A percentile compares a stretch with the other conserved stretches of the same genome.
Evolutionary conservation across 2,797 vertebrate genomes (phyloP).

Genomic region (Bradypodion pumilum): DNA sequence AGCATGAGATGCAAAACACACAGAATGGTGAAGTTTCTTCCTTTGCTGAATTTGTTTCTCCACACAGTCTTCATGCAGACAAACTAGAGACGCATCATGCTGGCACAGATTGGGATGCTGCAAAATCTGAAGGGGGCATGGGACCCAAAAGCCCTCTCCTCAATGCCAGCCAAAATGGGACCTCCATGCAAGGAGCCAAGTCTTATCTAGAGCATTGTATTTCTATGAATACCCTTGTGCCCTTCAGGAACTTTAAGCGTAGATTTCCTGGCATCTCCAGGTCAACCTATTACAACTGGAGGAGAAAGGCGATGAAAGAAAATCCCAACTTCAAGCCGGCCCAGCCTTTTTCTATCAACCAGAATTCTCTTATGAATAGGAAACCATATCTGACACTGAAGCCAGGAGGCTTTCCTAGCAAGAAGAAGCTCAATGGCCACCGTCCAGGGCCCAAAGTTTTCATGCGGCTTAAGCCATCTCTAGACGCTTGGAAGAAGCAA

Average conservation of each 20-base stretch:
- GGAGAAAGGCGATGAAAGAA: constrained; percentile 87
- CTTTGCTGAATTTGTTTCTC: constrained; percentile 51
- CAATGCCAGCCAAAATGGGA: constrained; percentile 56
- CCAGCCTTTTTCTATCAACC: constrained; percentile 46
- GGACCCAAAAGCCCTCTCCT: constrained; percentile 57
- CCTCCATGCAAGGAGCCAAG: constrained; percentile 92
- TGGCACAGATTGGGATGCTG: constrained; percentile 53
- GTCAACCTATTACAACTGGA: constrained; percentile 97
- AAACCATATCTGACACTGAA: constrained; percentile 42
- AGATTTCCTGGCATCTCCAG: constrained; percentile 93
- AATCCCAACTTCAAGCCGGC: constrained; percentile 72
- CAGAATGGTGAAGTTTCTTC: constrained; percentile 64
- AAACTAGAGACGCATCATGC: constrained; percentile 80
- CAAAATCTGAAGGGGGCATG: constrained; percentile 63
- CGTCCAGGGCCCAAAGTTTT: constrained; percentile 22
- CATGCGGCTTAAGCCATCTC: constrained; percentile 66
- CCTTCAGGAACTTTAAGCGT: constrained; percentile 90
- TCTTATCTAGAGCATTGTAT: constrained; percentile 90
- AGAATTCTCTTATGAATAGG: constrained; percentile 43
- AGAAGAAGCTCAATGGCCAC: constrained; percentile 50
- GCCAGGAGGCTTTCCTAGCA: constrained; percentile 26
- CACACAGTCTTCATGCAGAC: constrained; percentile 72
- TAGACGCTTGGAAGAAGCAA: constrained; percentile 83
- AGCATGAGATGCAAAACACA: constrained; percentile 86
- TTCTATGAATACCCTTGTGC: constrained; percentile 86